These are phyloP conservation scores for Embiotoca jacksoni DNA, from an alignment of 2,113 vertebrate species.

Conservation along the genomic window DNA sequence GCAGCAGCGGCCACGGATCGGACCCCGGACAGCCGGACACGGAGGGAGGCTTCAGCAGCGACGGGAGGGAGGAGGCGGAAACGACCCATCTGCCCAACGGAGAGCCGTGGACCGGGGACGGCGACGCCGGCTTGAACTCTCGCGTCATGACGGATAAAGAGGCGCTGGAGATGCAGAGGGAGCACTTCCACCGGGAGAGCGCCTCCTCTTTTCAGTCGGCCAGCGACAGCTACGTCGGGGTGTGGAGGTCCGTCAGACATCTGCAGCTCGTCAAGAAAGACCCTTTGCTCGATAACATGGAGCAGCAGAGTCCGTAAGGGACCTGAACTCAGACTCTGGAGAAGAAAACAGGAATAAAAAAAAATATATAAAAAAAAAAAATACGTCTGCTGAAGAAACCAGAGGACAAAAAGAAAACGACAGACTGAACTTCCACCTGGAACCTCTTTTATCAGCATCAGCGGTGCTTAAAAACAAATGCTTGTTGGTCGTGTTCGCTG, in stretches of 20 bases:
- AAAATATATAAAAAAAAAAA: neutral
- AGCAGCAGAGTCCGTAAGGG: conserved; percentile 91
- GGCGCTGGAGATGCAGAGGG: conserved; percentile 78
- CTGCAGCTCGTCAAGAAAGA: conserved; percentile 92
- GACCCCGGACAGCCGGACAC: neutral
- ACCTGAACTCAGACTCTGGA: neutral
- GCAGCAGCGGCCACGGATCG: neutral
- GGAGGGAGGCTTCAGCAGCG: neutral
- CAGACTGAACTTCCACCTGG: conserved; percentile 6
- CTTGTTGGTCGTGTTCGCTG: conserved; percentile 13
- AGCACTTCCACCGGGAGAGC: conserved; percentile 62
- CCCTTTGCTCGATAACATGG: conserved; percentile 93
- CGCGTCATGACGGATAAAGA: conserved; percentile 68
- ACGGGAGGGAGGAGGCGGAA: neutral
- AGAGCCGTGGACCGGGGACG: conserved; percentile 48
- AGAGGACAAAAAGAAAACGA: conserved; percentile 15
- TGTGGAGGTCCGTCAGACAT: conserved; percentile 92
- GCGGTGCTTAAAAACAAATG: conserved; percentile 14
- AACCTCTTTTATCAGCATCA: conserved; percentile 16
- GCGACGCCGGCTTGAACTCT: neutral
- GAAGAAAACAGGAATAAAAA: neutral
- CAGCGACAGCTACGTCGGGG: conserved; percentile 89
- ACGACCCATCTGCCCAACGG: conserved; percentile 47
- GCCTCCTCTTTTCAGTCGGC: conserved; percentile 67
- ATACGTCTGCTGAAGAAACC: neutral